phyloP scores from a whole-genome alignment of 2,113 vertebrate genomes.

The Copsychus sechellarum region DNA sequence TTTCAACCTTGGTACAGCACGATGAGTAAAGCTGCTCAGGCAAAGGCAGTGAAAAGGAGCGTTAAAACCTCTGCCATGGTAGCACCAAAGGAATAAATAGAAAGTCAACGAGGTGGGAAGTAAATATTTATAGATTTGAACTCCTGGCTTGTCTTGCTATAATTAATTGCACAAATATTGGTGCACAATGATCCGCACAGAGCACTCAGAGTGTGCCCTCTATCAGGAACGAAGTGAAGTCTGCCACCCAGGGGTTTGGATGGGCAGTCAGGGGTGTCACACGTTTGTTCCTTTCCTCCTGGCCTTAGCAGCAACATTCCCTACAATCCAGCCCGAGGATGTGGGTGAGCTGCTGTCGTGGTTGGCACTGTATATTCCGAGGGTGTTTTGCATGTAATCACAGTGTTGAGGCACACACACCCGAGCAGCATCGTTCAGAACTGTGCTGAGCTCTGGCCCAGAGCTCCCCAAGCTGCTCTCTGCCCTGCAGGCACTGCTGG shows the following conservation, averaged over 20 bases:
- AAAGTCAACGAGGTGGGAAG: constrained; percentile 15
- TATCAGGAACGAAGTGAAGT: background rate
- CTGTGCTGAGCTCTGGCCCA: background rate
- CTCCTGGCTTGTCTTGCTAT: constrained; percentile 11
- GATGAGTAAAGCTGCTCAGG: background rate
- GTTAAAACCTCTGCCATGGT: background rate
- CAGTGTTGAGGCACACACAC: background rate
- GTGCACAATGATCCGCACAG: constrained; percentile 24
- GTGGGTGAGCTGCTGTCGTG: background rate
- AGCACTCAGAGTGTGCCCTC: background rate
- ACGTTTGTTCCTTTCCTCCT: background rate
- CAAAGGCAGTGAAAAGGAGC: background rate
- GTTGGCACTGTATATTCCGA: background rate
- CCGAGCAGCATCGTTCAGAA: background rate
- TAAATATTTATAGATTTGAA: constrained; percentile 65
- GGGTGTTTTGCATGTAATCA: background rate
- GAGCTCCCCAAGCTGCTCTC: background rate
- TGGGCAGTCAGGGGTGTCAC: background rate
- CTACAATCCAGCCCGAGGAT: background rate
- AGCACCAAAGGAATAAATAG: background rate
- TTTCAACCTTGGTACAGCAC: background rate
- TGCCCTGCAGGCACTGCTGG: background rate
- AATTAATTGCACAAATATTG: constrained; percentile 58
- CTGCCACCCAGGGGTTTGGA: background rate
- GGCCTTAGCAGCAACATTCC: background rate